These are phyloP conservation scores for Daphoenositta chrysoptera DNA, from an alignment of 2,113 vertebrate species.

Conservation along the genomic window DNA sequence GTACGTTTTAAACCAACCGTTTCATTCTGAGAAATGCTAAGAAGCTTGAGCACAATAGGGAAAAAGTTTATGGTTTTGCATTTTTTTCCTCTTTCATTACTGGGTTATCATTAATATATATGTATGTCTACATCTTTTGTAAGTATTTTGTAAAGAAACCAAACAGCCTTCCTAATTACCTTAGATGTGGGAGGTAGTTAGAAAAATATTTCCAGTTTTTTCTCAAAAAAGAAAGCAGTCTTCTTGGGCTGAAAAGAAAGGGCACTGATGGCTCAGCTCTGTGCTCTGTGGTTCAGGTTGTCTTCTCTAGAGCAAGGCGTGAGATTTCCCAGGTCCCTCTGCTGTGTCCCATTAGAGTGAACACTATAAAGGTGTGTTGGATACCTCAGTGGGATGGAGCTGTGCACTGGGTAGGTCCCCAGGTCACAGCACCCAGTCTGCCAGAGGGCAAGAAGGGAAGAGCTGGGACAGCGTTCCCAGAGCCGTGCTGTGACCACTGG, in stretches of 20 bases:
- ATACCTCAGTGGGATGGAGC: no score
- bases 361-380: not conserved
- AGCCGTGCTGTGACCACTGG: not conserved
- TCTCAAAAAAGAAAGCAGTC: not conserved
- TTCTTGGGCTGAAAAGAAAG: not conserved
- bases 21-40: not conserved
- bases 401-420: not conserved
- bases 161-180: not conserved
- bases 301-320: not conserved
- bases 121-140: fast-evolving
- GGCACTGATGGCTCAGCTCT: not conserved
- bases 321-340: not conserved
- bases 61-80: fast-evolving
- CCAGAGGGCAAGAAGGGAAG: not conserved
- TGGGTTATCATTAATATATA: not conserved
- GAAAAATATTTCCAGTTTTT: not conserved
- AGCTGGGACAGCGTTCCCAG: not conserved
- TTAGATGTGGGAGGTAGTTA: not conserved
- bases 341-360: not conserved
- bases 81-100: not conserved
- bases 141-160: not conserved
- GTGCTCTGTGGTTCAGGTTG: not conserved
- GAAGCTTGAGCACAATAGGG: not conserved
- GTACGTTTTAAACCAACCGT: not conserved
- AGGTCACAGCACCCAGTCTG: not conserved